These are phyloP conservation scores for Lota lota DNA, from an alignment of 2,113 vertebrate species.

Conservation along the genomic window DNA sequence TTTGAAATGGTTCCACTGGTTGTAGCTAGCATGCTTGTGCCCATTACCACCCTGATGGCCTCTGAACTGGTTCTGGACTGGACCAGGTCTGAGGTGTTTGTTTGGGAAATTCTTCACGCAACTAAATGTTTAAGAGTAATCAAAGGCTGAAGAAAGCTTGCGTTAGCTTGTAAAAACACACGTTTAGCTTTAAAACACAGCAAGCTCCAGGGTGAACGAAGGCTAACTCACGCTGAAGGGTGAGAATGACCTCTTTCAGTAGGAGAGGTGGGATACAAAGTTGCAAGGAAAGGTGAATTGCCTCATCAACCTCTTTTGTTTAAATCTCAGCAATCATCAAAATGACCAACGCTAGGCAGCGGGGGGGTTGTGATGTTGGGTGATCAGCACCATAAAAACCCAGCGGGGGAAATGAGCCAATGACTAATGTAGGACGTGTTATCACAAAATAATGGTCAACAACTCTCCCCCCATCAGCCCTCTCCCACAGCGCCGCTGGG, in stretches of 20 bases:
- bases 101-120: no score
- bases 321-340: constrained; percentile 60
- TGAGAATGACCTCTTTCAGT: neutral
- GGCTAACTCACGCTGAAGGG: no score
- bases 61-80: no score
- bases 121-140: no score
- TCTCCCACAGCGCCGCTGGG: constrained; percentile 58
- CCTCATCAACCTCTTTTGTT: constrained; percentile 47
- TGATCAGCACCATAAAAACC: constrained; percentile 68
- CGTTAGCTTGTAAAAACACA: no score
- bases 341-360: constrained; percentile 50
- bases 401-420: constrained; percentile 56
- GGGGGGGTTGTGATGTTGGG: constrained; percentile 48
- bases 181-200: neutral
- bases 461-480: constrained; percentile 53
- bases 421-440: constrained; percentile 29
- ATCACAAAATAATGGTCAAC: constrained; percentile 70
- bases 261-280: constrained; percentile 34
- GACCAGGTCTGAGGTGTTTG: no score
- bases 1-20: no score
- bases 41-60: no score
- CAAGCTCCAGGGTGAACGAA: constrained; percentile 20
- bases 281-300: constrained; percentile 54
- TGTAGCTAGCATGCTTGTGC: no score
- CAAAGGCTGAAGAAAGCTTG: no score